These are phyloP conservation scores for Euura lappo DNA, from an alignment of 1,140 invertebrate genomes.

Conservation along the genomic window DNA sequence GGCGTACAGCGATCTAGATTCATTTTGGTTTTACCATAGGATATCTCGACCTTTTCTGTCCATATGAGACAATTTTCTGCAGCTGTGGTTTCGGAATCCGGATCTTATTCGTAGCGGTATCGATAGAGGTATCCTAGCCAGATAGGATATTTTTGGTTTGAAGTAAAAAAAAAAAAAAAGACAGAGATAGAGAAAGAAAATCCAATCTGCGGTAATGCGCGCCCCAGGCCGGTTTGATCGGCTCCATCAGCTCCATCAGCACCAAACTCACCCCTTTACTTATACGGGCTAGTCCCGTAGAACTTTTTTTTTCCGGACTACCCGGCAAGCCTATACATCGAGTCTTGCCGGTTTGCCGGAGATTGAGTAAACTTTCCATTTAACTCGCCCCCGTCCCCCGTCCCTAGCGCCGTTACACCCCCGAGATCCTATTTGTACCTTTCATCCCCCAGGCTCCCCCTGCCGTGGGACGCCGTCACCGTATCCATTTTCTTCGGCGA, in stretches of 20 bases:
- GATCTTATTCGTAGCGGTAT: slow-evolving; percentile 13
- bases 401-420: slow-evolving; percentile 14
- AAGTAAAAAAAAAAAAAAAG: no score
- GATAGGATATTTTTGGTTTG: background rate
- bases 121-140: slow-evolving; percentile 9
- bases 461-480: background rate
- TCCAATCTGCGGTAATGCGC: slow-evolving; percentile 32
- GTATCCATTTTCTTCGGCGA: background rate
- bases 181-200: background rate
- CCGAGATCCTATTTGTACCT: slow-evolving; percentile 1
- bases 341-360: slow-evolving; percentile 18
- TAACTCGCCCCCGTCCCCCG: slow-evolving; percentile 5
- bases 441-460: slow-evolving; percentile 5
- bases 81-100: slow-evolving; percentile 11
- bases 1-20: no score
- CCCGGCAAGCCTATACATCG: background rate
- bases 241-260: slow-evolving; percentile 19
- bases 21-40: no score
- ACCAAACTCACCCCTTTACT: slow-evolving; percentile 30
- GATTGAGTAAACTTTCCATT: slow-evolving; percentile 20
- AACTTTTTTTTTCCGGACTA: background rate
- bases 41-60: no score
- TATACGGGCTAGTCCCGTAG: slow-evolving; percentile 26
- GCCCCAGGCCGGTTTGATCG: slow-evolving; percentile 13
- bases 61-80: no score